These are phyloP conservation scores for Myotis daubentonii DNA, from an alignment of 2,797 vertebrate species.

Conservation along the genomic window DNA sequence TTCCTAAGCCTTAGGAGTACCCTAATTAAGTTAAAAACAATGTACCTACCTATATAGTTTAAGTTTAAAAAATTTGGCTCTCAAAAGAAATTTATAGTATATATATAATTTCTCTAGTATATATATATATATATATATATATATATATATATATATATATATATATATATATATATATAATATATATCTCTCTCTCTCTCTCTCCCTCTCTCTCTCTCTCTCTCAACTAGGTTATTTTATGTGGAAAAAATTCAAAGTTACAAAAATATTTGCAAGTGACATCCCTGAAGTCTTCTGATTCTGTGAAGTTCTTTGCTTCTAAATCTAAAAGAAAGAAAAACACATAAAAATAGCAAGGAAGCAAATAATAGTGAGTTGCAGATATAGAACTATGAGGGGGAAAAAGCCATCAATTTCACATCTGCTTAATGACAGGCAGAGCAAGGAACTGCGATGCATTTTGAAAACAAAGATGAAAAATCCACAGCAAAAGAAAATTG, in stretches of 20 bases:
- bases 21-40: no score
- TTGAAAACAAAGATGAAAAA: neutral
- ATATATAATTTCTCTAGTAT: no score
- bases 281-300: conserved; percentile 22
- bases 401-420: neutral
- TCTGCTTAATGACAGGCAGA: neutral
- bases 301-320: neutral
- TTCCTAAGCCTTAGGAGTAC: no score
- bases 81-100: no score
- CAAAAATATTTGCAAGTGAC: neutral
- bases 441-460: neutral
- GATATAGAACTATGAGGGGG: neutral
- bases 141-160: no score
- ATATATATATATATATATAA: no score
- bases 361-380: neutral
- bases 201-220: no score
- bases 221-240: neutral
- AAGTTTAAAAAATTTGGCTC: no score
- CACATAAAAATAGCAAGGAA: neutral
- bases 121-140: no score
- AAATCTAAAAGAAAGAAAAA: neutral
- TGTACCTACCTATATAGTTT: no score
- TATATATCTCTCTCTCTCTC: neutral
- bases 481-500: neutral
- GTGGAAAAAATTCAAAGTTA: neutral